Conservation (phyloP, 2,797 vertebrate species). For the Hydrolagus colliei region DNA sequence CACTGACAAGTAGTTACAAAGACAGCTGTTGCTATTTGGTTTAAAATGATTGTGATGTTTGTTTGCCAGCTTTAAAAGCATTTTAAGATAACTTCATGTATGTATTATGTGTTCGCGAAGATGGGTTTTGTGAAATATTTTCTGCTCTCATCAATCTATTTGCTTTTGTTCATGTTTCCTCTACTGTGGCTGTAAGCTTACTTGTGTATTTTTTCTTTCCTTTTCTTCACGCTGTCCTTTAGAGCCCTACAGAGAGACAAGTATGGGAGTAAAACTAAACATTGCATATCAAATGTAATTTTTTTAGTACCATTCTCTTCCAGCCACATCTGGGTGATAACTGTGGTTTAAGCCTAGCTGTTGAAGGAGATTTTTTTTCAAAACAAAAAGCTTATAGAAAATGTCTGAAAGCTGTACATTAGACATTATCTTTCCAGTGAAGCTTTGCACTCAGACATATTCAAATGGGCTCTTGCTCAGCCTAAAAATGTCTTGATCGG, state of each 20-base stretch:
- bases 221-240: slow-evolving; percentile 94
- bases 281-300: slow-evolving; percentile 99
- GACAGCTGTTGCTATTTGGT: background rate
- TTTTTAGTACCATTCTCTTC: slow-evolving; percentile 65
- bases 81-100: slow-evolving; percentile 56
- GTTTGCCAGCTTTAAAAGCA: slow-evolving; percentile 50
- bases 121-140: slow-evolving; percentile 64
- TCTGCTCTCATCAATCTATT: slow-evolving; percentile 72
- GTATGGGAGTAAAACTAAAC: slow-evolving; percentile 99
- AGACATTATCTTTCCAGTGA: background rate
- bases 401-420: background rate
- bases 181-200: slow-evolving; percentile 91
- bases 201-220: slow-evolving; percentile 90
- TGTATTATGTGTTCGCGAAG: slow-evolving; percentile 56
- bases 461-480: background rate
- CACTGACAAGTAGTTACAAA: background rate
- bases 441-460: slow-evolving; percentile 8
- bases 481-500: background rate
- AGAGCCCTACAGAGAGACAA: slow-evolving; percentile 99
- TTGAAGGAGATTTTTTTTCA: background rate
- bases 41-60: slow-evolving; percentile 17
- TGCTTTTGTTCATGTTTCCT: slow-evolving; percentile 75
- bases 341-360: slow-evolving; percentile 22
- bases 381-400: background rate
- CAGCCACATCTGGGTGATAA: slow-evolving; percentile 26